Conservation (phyloP, 2,888 invertebrate species). For the Megamerina dolium region DNA sequence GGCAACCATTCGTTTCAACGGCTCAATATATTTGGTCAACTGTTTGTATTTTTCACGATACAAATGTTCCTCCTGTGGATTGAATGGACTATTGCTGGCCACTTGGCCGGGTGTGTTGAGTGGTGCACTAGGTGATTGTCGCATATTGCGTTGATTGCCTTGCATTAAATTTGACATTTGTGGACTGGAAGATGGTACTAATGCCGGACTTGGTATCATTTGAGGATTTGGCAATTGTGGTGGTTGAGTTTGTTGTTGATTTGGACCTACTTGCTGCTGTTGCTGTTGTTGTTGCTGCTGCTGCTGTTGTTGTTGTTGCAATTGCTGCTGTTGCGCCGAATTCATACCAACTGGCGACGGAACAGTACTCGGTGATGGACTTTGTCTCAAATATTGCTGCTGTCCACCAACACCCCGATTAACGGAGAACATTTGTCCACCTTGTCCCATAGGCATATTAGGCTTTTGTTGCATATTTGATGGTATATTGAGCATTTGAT, state of each 20-base stretch:
- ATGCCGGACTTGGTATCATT: conserved; percentile 65
- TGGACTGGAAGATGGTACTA: conserved; percentile 62
- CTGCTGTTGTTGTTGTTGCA: conserved; percentile 27
- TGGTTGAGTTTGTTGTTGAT: conserved; percentile 36
- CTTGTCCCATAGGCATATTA: conserved; percentile 46
- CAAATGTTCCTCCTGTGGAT: conserved; percentile 75
- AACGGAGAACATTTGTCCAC: conserved; percentile 51
- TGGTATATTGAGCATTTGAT: conserved; percentile 44
- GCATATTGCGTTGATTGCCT: conserved; percentile 56
- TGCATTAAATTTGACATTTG: conserved; percentile 57
- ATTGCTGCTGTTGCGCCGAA: conserved; percentile 30
- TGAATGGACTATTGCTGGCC: conserved; percentile 58
- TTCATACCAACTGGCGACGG: conserved; percentile 42
- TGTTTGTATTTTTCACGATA: conserved; percentile 91
- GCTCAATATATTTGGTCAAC: conserved; percentile 89
- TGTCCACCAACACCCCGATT: conserved; percentile 65
- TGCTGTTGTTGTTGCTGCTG: conserved; percentile 32
- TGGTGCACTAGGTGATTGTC: conserved; percentile 76
- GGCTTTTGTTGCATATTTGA: conserved; percentile 43
- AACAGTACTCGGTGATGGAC: conserved; percentile 63
- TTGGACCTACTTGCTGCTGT: conserved; percentile 20
- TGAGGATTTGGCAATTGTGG: conserved; percentile 50
- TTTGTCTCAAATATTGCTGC: conserved; percentile 70
- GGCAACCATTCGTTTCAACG: conserved; percentile 83
- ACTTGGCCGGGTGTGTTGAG: conserved; percentile 69